These are phyloP conservation scores for Falcaria lacertinaria DNA, from an alignment of 2,888 invertebrate species.

Conservation along the genomic window DNA sequence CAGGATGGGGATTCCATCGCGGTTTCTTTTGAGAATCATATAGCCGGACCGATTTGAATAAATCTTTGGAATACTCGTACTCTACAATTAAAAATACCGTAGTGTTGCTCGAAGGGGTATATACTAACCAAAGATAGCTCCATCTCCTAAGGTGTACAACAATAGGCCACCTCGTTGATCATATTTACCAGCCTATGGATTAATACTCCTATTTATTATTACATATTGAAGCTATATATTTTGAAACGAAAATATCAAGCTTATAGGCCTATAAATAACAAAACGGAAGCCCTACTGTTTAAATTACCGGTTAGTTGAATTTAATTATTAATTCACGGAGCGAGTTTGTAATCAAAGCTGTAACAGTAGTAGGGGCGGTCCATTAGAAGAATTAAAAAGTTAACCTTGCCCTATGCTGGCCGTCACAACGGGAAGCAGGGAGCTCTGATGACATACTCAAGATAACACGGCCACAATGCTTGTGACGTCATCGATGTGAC, in stretches of 20 bases:
- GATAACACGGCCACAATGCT: not conserved
- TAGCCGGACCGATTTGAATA: too few species aligned
- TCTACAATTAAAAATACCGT: too few species aligned
- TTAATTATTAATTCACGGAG: conserved; percentile 1
- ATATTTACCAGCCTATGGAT: too few species aligned
- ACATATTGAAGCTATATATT: not conserved
- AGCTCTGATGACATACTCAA: not conserved
- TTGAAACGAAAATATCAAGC: not conserved
- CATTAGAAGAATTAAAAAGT: conserved; percentile 28
- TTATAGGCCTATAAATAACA: not conserved
- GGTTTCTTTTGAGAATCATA: too few species aligned
- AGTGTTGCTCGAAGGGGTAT: too few species aligned
- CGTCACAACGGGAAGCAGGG: not conserved
- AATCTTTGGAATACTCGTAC: too few species aligned
- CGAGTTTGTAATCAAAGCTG: not conserved
- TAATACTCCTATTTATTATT: too few species aligned
- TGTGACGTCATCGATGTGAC: not conserved
- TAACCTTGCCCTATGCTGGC: conserved; percentile 25
- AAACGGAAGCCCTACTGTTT: not conserved
- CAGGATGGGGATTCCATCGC: too few species aligned
- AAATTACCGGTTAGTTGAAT: not conserved
- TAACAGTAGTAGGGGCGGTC: conserved; percentile 16
- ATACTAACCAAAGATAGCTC: too few species aligned
- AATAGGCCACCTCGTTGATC: too few species aligned
- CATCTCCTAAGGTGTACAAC: too few species aligned